Base-by-base conservation (phyloP, 2,113 vertebrate genomes). In the Proterorhinus semilunaris region DNA sequence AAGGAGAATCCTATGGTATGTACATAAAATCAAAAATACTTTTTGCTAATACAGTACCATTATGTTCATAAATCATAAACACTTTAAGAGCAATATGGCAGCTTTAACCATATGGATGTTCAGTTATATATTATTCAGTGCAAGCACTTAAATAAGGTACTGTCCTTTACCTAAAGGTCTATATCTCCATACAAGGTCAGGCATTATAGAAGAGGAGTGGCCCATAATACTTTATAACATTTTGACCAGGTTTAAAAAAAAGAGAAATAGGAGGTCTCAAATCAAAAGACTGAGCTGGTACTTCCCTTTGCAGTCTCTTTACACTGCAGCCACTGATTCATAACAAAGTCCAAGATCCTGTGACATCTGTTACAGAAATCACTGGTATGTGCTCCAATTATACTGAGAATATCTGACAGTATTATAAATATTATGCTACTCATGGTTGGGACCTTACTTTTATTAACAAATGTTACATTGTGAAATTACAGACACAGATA, bases 331-430 rank as follows among this genome's bases (percentile, higher is more conserved):
- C 42, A 45, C 51, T 61, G 45, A 61, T 62, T 63, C 17, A 17
- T 13, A 36, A 66, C 15, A 15, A 3, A 49, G 13, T 50, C 3
- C 47, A 16, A 27, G 66, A 61, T 66, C 78, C 76, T 79, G 76
- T 83, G 74, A 83, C 55, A 71, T 69, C 66, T 71, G 51, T 75
- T 69, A 48, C 63, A 68, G 48, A 49, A 21, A 63, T 52, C 7
- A 51, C 42, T n/a, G 6, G 1, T 59, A 50, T 6, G 12, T 10
- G 63, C 58, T 16, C 43, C 43, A 11, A 45, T 5, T 0, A 62
- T 62, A 57, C 9, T 44, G 45, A 36, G 27, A 5, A 36, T 36
- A 36, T 36, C 27, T 36, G 27, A 36, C 27, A 36, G 27, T 36
- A 36, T 36, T 36, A 36, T 5, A 36, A 36, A 36, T 36, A 36